Base-by-base conservation (phyloP, 2,113 vertebrate genomes). In the Oryzias celebensis region DNA sequence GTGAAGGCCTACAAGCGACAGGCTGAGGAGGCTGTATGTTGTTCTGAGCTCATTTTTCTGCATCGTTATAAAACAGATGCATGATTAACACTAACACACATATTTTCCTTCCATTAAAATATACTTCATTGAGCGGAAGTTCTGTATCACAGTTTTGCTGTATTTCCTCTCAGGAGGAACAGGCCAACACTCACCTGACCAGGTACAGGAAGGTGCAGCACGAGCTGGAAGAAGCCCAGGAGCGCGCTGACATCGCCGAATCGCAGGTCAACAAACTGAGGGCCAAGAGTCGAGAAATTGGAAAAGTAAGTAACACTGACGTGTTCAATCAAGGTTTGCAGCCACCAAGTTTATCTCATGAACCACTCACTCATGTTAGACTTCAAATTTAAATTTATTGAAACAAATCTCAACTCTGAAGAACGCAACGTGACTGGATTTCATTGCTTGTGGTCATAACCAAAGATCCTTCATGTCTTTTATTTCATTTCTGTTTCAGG, bases 201-300 rank as follows among this genome's bases (percentile, higher is more conserved):
- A 88, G 85, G 70, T 89, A 88, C 78, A 91, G 92, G 75, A 92
- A 92, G 73, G 92, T 90, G 26, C 94, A 95, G 84, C 92, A 94
- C 0, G 92, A 94, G 70, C 62, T 94, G 82, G 92, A 95, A 72
- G 93, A 95, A 47, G 91, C 93, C 8, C 90, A 94, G 80, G 93
- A 95, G 84, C 75, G 93, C 0, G 93, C 92, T 0, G 94, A 95
- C 67, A 93, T 94, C 0, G 89, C 92, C 0, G 93, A 95, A 73
- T 93, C 93, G 4, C 93, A 94, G 73, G 91, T 94, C 85, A 95
- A 94, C 87, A 95, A 94, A 73, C 83, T 90, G 65, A 89, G 88
- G 48, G 77, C 80, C 28, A 90, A 87, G 76, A 91, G 87, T 58
- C 79, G 87, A 1, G 90, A 91, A 12, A 60, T 83, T 50, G 89